Base-by-base conservation (phyloP, 2,797 vertebrate genomes). In the Cebuella pygmaea region DNA sequence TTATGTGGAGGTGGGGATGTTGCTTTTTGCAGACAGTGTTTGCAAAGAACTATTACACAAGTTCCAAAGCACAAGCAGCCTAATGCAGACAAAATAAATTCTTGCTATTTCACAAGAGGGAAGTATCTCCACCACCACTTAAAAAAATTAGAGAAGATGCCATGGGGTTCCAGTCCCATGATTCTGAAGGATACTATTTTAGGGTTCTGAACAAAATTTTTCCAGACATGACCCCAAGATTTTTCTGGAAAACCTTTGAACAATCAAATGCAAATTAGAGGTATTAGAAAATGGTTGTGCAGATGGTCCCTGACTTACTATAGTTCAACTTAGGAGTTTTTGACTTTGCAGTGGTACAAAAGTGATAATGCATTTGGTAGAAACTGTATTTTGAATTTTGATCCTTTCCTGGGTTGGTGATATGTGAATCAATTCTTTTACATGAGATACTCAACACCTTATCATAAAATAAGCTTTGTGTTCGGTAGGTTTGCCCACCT, bases 1-100 rank as follows among this genome's bases (percentile, higher is more conserved):
- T 80, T 24, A 5, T 1, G 2, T 10, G 30, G 24, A 30, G 4
- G 12, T 2, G 41, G 2, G 13, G 8, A 27, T 19, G 6, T 20
- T 46, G 24, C 20, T n/a, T 50, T 88, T 84, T 17, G n/a, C 39
- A 41, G 79, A 9, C 10, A 50, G 0, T 9, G 36, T 33, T 64
- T 36, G 44, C 76, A 14, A 24, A 36, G 8, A 67, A 59, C 52
- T 70, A 1, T 50, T 3, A 80, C 27, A 26, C 5, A 61, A 2
- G 3, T 86, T 76, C 61, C 48, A 52, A 33, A 39, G 46, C 22
- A 30, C 14, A 27, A 74, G 15, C 36, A 67, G 39, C 5, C 4
- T 10, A 19, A 26, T 2, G 8, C 13, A 33, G 64, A 41, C 33
- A 30, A 39, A 46, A 0, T 19, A 57, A 14, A 61, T 27, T 13